A percentile compares a stretch with the other conserved stretches of the same genome.
Conservation (phyloP, 1,140 invertebrate species). For the Drosophila tropicalis region DNA sequence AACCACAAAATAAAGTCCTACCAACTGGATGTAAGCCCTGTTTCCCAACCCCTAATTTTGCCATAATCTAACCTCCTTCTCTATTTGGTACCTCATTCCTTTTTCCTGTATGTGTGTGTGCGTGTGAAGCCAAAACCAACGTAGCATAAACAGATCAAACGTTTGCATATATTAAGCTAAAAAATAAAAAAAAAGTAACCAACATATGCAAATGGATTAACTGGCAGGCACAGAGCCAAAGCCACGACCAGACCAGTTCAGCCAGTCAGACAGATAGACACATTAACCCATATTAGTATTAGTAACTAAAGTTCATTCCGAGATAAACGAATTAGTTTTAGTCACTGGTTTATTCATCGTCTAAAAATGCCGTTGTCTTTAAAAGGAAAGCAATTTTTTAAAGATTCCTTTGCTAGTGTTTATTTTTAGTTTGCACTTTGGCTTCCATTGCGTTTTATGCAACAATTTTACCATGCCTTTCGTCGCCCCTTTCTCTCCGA, state of each 20-base stretch:
- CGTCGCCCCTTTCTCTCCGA: constrained; percentile 26
- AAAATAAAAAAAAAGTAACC: neutral
- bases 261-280: constrained; percentile 27
- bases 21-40: neutral
- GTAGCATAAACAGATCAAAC: constrained; percentile 77
- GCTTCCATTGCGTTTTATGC: constrained; percentile 40
- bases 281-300: constrained; percentile 41
- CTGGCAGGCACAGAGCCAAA: constrained; percentile 11
- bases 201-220: constrained; percentile 37
- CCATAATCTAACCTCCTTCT: neutral
- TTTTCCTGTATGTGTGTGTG: neutral
- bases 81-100: neutral
- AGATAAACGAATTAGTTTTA: constrained; percentile 12
- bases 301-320: constrained; percentile 11
- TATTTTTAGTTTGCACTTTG: constrained; percentile 46
- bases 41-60: constrained; percentile 7
- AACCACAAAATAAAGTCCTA: constrained; percentile 25
- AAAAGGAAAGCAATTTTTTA: neutral
- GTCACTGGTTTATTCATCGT: neutral
- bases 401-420: constrained; percentile 41
- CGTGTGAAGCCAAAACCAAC: constrained; percentile 36
- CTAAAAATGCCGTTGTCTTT: neutral
- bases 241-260: constrained; percentile 45
- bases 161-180: constrained; percentile 58
- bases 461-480: constrained; percentile 40